phyloP scores from a whole-genome alignment of 2,888 invertebrate genomes.

The Nomada ruficornis region DNA sequence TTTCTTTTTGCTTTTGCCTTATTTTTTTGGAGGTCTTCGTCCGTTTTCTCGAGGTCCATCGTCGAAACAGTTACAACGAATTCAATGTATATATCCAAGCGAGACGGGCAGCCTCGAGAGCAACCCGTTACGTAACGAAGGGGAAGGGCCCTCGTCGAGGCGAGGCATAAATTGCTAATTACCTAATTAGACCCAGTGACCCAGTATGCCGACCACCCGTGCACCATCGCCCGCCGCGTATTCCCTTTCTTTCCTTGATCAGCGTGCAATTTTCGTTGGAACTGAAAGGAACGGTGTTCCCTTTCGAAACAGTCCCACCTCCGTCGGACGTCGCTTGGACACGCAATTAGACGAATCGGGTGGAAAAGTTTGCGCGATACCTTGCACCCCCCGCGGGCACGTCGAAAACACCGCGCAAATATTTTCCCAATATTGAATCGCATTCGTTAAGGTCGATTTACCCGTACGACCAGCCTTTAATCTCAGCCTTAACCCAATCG shows the following conservation, averaged over 20 bases:
- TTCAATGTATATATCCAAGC: neutral
- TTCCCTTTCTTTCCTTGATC: conserved; percentile 40
- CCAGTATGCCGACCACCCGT: conserved; percentile 72
- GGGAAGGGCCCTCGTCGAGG: conserved; percentile 69
- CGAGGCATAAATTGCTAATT: conserved; percentile 79
- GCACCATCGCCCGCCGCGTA: conserved; percentile 48
- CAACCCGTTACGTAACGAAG: conserved; percentile 61
- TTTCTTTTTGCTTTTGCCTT: too few relatives aligned
- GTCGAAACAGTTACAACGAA: too few relatives aligned
- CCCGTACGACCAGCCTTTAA: conserved; percentile 49
- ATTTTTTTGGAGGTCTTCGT: neutral
- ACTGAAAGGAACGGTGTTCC: neutral
- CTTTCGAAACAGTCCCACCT: neutral
- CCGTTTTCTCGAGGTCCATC: conserved; percentile 24
- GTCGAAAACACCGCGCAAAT: conserved; percentile 3
- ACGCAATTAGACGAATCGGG: neutral
- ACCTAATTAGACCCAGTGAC: conserved; percentile 81
- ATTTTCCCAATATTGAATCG: conserved; percentile 39
- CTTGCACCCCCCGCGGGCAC: neutral
- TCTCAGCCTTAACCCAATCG: conserved; percentile 54
- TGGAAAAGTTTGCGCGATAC: neutral
- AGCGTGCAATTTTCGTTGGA: conserved; percentile 9
- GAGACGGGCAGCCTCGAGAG: conserved; percentile 26
- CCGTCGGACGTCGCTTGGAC: neutral
- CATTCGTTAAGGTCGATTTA: conserved; percentile 56